A percentile compares a stretch with the other conserved stretches of the same genome.
Evolutionary conservation across 2,113 vertebrate genomes (phyloP).

Genomic region (Chaetops frenatus): DNA sequence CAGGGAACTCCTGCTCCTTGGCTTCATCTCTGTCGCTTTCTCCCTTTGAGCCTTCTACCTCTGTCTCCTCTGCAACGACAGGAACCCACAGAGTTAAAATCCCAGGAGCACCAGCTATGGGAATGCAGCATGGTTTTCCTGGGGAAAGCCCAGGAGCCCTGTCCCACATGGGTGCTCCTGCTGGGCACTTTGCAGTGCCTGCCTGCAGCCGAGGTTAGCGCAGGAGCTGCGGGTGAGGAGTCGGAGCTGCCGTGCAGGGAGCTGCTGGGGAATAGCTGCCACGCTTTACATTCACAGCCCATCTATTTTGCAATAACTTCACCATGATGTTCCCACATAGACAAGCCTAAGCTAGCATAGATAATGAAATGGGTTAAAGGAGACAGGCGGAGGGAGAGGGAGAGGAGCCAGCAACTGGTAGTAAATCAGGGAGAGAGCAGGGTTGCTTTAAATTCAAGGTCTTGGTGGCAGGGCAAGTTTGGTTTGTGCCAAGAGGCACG

Average conservation of each 20-base stretch:
- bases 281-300: conserved; percentile 50
- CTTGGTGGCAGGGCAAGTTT: neutral
- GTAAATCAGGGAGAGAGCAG: conserved; percentile 39
- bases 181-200: neutral
- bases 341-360: conserved; percentile 66
- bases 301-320: conserved; percentile 64
- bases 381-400: conserved; percentile 44
- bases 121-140: neutral
- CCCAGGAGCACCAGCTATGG: neutral
- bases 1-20: neutral
- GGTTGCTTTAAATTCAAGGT: conserved; percentile 50
- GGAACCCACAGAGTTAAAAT: neutral
- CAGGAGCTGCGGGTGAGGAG: neutral
- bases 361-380: conserved; percentile 68
- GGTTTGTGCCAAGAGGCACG: neutral
- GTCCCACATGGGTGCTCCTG: neutral
- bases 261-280: conserved; percentile 46
- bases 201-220: neutral
- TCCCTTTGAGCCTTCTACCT: neutral
- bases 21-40: neutral
- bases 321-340: conserved; percentile 59
- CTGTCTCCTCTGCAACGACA: neutral
- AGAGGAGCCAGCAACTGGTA: conserved; percentile 51
- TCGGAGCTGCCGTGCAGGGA: neutral
- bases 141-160: neutral